Conservation (phyloP, 2,888 invertebrate species). For the Microdon myrmicae region DNA sequence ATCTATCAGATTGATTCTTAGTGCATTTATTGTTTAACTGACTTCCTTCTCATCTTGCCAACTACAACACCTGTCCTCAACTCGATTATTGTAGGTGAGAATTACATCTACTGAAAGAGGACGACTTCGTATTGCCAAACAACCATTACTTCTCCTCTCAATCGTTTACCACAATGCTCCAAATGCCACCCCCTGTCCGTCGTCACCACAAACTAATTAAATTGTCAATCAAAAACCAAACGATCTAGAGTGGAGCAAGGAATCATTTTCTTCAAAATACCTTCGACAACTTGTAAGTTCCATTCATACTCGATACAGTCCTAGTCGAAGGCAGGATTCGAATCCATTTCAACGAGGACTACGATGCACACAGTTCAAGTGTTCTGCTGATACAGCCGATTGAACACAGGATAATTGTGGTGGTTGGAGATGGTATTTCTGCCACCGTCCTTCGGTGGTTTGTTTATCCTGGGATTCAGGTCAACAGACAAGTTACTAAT, state of each 20-base stretch:
- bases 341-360: slow-evolving; percentile 9
- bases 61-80: too few species aligned
- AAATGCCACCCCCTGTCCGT: too few species aligned
- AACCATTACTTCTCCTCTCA: too few species aligned
- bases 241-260: slow-evolving; percentile 2
- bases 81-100: too few species aligned
- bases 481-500: slow-evolving; percentile 44
- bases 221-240: slow-evolving; percentile 24
- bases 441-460: slow-evolving; percentile 25
- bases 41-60: too few species aligned
- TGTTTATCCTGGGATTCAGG: slow-evolving; percentile 30
- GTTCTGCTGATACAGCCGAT: slow-evolving; percentile 5
- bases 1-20: too few species aligned
- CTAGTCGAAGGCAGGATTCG: slow-evolving; percentile 13
- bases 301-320: slow-evolving; percentile 8
- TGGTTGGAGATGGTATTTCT: slow-evolving; percentile 4
- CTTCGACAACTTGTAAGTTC: slow-evolving; percentile 5
- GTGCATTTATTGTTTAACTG: too few species aligned
- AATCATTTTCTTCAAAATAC: slow-evolving; percentile 14
- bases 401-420: slow-evolving; percentile 6
- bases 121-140: too few species aligned
- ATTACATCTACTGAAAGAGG: too few species aligned
- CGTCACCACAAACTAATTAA: slow-evolving; percentile 36
- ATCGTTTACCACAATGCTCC: too few species aligned
- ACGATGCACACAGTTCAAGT: neutral